Base-by-base conservation (phyloP, 2,797 vertebrate genomes). In the Sciurus carolinensis region DNA sequence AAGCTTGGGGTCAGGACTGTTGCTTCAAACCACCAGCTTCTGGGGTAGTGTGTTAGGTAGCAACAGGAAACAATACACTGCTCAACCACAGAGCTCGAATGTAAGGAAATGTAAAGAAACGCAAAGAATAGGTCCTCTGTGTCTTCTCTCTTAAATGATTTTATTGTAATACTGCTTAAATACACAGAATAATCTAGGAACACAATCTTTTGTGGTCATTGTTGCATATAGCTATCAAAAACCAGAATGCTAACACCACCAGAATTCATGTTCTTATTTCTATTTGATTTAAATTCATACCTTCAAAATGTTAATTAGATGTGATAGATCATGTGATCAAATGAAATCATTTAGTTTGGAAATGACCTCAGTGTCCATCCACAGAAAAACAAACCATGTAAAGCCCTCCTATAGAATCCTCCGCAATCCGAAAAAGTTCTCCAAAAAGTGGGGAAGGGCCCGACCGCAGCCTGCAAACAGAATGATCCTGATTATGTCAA, bases 221-320 rank as follows among this genome's bases (percentile, higher is more conserved):
- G 1, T 89, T 86, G 20, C 75, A 86, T 76, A 14, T 28, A 80
- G 18, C 15, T 87, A 75, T 73, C 91, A 91, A 88, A 82, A 79
- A 33, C 33, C 7, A 28, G 69, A 92, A 73, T 77, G 22, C 44
- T 26, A 88, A 36, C n/a, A 87, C 69, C 39, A 83, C 36, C 69
- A 85, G 50, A 86, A 83, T 52, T 94, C n/a, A 13, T 79, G 13
- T 71, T 85, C 76, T 91, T 67, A 50, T 81, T 90, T 87, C 33
- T 81, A 69, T 95, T 44, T 81, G 36, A 86, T 44, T 92, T 64
- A 69, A 73, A 83, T 91, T 80, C 13, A 20, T 54, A 67, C 75
- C 72, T 92, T 96, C 62, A 90, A 92, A 86, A 67, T 73, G 59
- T 52, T 95, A 92, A 86, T 91, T 87, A 64, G 39, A 73, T 85